Percentiles rank a stretch among this genome's conserved stretches.
These are phyloP conservation scores for Alexandromys fortis DNA, from an alignment of 2,113 vertebrate genomes.

Conservation along the genomic window DNA sequence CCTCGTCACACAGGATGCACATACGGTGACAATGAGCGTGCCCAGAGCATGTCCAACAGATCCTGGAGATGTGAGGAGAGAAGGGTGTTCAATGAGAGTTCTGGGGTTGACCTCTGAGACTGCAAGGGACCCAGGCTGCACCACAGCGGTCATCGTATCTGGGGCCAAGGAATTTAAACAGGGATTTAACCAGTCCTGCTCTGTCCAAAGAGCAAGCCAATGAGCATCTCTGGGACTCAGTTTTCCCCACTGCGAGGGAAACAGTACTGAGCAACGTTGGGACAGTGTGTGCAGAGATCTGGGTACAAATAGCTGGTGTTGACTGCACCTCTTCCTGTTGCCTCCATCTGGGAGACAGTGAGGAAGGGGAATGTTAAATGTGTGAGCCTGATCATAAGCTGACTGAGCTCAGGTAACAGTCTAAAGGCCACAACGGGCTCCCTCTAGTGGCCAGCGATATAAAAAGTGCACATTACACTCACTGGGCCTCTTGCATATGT, in stretches of 20 bases:
- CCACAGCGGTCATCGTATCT: neutral
- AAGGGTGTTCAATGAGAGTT: neutral
- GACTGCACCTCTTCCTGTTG: neutral
- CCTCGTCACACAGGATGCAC: neutral
- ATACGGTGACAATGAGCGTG: neutral
- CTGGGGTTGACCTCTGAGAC: neutral
- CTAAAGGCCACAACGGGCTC: neutral
- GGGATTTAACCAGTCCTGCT: too few species aligned
- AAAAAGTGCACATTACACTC: neutral
- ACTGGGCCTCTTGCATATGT: neutral
- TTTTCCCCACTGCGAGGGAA: too few species aligned
- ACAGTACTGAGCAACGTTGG: too few species aligned
- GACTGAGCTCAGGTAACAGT: neutral
- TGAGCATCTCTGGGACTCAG: too few species aligned
- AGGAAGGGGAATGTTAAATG: neutral
- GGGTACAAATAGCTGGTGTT: too few species aligned
- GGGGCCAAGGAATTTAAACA: too few species aligned
- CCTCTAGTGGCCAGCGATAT: neutral
- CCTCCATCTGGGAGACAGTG: neutral
- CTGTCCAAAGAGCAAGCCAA: too few species aligned
- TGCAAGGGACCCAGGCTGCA: neutral
- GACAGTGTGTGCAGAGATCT: neutral
- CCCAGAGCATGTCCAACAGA: neutral
- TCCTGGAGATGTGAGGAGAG: neutral
- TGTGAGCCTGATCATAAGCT: neutral